A percentile compares a stretch with the other conserved stretches of the same genome.
Conservation (phyloP, 2,888 invertebrate genomes). For the Plusia festucae region DNA sequence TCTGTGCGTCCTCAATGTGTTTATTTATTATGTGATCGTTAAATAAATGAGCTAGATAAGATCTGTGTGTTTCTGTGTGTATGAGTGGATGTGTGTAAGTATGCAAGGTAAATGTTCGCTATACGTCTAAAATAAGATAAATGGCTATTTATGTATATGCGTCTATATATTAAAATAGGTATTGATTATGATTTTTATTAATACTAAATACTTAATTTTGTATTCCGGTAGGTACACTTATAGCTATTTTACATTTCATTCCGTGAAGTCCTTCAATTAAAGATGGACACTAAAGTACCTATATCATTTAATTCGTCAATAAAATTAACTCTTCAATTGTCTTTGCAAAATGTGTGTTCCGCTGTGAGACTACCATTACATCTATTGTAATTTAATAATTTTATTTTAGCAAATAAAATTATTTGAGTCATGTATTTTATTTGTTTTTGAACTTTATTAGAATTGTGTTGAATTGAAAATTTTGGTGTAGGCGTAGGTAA, state of each 20-base stretch:
- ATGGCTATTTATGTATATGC: conserved; percentile 17
- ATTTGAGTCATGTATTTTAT: too few relatives aligned
- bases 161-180: neutral
- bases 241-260: neutral
- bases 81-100: neutral
- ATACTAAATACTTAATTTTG: neutral
- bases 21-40: conserved; percentile 16
- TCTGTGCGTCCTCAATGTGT: conserved; percentile 14
- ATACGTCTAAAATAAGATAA: conserved; percentile 8
- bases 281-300: too few relatives aligned
- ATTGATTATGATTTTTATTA: conserved; percentile 12
- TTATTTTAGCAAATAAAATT: too few relatives aligned
- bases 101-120: neutral
- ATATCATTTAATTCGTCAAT: neutral
- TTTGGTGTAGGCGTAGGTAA: too few relatives aligned
- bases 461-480: too few relatives aligned
- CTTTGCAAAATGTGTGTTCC: too few relatives aligned
- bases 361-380: too few relatives aligned
- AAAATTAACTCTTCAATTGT: too few relatives aligned
- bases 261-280: too few relatives aligned
- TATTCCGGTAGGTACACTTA: too few relatives aligned
- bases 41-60: neutral
- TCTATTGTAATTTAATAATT: too few relatives aligned
- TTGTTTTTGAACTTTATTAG: neutral
- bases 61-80: neutral